These are phyloP conservation scores for Helicoverpa zea DNA, from an alignment of 1,140 invertebrate genomes.

Conservation along the genomic window DNA sequence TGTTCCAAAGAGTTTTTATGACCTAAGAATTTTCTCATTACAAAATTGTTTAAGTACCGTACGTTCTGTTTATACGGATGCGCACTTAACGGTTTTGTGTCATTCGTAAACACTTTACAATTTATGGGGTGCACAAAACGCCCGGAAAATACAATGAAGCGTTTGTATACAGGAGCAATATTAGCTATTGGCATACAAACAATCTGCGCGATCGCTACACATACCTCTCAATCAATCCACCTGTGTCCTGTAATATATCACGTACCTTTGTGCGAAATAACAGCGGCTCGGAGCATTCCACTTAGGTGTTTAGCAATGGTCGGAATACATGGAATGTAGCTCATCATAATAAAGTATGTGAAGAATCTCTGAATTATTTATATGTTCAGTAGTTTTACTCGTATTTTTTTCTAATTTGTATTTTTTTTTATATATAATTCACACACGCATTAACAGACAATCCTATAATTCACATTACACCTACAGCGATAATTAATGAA, in stretches of 20 bases:
- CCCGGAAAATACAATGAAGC: conserved; percentile 12
- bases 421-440: no score
- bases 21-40: not conserved
- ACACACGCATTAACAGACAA: no score
- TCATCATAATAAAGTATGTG: not conserved
- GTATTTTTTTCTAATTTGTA: not conserved
- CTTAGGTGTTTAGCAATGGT: conserved; percentile 26
- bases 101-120: no score
- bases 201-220: conserved; percentile 27
- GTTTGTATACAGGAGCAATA: not conserved
- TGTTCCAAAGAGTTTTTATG: not conserved
- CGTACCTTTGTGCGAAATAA: conserved; percentile 25
- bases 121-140: not conserved
- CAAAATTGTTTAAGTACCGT: no score
- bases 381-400: not conserved
- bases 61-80: not conserved
- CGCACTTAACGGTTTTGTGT: not conserved
- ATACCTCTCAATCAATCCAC: conserved; percentile 33
- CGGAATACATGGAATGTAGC: conserved; percentile 8
- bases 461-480: no score
- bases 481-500: no score
- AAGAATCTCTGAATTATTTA: not conserved
- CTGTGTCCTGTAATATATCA: conserved; percentile 41
- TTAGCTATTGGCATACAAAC: conserved; percentile 36
- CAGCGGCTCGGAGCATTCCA: conserved; percentile 11